Evolutionary conservation across 2,888 invertebrate genomes (phyloP).

Genomic region (Pristionchus arcanus): DNA sequence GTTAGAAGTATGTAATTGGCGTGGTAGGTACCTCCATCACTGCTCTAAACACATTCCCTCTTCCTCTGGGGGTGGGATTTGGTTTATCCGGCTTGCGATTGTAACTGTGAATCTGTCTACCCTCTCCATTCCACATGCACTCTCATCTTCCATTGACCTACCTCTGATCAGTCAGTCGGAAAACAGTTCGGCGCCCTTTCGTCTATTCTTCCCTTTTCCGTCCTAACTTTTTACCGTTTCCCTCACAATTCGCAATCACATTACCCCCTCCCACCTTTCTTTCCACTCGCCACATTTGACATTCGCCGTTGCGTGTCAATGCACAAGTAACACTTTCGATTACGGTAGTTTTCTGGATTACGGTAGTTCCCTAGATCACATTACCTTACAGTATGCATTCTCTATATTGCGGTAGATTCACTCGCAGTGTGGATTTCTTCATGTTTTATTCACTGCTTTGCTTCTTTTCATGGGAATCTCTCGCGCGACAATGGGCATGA

Average conservation of each 20-base stretch:
- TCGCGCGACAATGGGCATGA: conserved; percentile 18
- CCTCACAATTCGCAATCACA: conserved; percentile 40
- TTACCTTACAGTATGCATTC: background rate
- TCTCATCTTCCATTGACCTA: conserved; percentile 4
- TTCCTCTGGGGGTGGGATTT: conserved; percentile 1
- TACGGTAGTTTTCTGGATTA: background rate
- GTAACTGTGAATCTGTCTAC: conserved; percentile 20
- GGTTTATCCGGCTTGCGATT: conserved; percentile 26
- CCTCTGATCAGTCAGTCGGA: conserved; percentile 35
- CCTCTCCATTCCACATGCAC: background rate
- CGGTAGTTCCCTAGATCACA: background rate
- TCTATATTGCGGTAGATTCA: background rate
- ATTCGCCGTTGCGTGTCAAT: conserved; percentile 38
- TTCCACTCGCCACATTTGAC: conserved; percentile 41
- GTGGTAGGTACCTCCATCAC: conserved; percentile 23
- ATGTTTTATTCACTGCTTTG: background rate
- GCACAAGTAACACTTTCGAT: conserved; percentile 24
- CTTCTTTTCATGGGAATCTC: conserved; percentile 40
- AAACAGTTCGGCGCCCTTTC: conserved; percentile 40
- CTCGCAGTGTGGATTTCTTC: background rate
- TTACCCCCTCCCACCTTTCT: background rate
- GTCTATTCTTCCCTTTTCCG: conserved; percentile 36
- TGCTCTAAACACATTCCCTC: conserved; percentile 4
- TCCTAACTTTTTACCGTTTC: conserved; percentile 33
- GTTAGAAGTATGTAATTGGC: conserved; percentile 4